Evolutionary conservation across 2,888 invertebrate species (phyloP), one percentile per base, ranked within the genome.

Genomic region (Brenthis daphne): DNA sequence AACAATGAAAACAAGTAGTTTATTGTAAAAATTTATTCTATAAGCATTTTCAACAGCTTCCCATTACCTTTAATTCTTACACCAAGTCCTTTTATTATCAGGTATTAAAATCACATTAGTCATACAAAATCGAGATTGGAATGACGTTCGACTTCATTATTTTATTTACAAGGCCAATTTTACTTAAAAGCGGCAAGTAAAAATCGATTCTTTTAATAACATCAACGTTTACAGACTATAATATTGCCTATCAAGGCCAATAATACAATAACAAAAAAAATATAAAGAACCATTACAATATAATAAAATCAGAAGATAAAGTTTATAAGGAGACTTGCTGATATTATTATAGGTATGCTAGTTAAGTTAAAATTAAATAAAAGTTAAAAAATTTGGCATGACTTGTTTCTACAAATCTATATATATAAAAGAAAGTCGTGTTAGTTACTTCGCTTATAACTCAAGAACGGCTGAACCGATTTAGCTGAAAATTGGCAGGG

Each of bases 1-100:
- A 60, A 63, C 37, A 71, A 73, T 57, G 69, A 63, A 55, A 61
- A 11, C 2, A 33, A 50, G 60, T 37, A 43, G 47, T 73, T 71
- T 70, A 70, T 68, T 74, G 76, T 74, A 76, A 74, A 75, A 71
- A 67, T 77, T 74, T 72, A 73, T 68, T 72, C 69, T 73, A 75
- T 67, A 73, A 73, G 68, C 64, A 74, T 73, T 71, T 70, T 65
- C 53, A 70, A 75, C 74, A 70, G 71, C 74, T 69, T 73, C 75
- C 77, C 75, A 73, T 73, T 76, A 75, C 77, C 76, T 71, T 72
- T 69, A 66, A 73, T 57, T 63, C 70, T 74, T 74, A 29, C 50
- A 50, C 60, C 50, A 60, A 50, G 60, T 50, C 29, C 60, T 51
- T 60, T 63, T 74, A 69, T 51, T 56, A 72, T 56, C 68, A 71